These are phyloP conservation scores for Phoxinus dragarum DNA, from an alignment of 2,797 vertebrate species.

Conservation along the genomic window DNA sequence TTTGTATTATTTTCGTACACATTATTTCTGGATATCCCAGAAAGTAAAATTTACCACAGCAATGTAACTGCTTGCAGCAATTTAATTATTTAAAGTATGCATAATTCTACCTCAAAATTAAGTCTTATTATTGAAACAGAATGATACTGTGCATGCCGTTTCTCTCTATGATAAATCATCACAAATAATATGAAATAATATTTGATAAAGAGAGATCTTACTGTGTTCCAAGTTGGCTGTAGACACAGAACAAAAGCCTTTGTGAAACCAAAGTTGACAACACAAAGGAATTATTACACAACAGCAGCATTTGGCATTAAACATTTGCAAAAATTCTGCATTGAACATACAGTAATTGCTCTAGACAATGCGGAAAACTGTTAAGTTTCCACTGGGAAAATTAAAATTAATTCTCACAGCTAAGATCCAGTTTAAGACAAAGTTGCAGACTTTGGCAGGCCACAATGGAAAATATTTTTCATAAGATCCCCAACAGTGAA, in stretches of 20 bases:
- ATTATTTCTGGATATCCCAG: neutral
- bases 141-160: neutral
- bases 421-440: neutral
- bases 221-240: neutral
- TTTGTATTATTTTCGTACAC: no score
- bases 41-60: neutral
- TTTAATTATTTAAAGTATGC: neutral
- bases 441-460: neutral
- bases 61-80: neutral
- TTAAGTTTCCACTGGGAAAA: neutral
- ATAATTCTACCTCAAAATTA: neutral
- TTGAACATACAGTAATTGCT: neutral
- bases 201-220: neutral
- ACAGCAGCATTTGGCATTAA: neutral
- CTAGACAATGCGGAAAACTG: neutral
- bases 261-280: neutral
- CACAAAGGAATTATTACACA: neutral
- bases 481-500: neutral
- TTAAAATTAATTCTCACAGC: neutral
- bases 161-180: neutral
- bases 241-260: neutral
- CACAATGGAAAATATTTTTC: neutral
- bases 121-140: neutral
- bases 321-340: neutral
- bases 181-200: neutral